Evolutionary conservation across 2,888 invertebrate species (phyloP), one percentile per base, ranked within the genome.

Genomic region (Thymelicus sylvestris): DNA sequence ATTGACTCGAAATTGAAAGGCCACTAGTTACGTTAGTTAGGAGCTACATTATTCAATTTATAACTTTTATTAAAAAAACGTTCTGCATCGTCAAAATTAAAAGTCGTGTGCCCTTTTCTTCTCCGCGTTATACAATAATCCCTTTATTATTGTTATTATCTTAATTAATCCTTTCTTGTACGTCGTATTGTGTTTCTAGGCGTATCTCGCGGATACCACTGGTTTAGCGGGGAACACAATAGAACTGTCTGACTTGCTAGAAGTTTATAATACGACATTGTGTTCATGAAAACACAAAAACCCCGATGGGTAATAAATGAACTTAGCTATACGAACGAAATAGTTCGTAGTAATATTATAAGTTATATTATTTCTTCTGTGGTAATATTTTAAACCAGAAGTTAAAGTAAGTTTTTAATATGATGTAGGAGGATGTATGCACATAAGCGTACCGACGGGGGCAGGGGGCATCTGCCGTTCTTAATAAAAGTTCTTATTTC

Each of bases 111-210:
- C 15, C 50, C 1, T 13, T 47, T 47, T 13, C 50, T 15, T 50
- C 50, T 15, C 7, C 50, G n/a, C 15, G n/a, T 8, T 38, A 57
- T 6, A 19, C 19, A 13, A 31, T 57, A 8, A 31, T 38, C 57
- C 57, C 31, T 57, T 57, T 57, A 57, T 31, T 57, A 24, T 55
- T 55, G 13, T 38, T 57, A 38, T 57, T 38, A 57, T 57, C 57
- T 57, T 57, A 38, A 57, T 57, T 57, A 57, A 57, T 38, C 57
- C 57, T 57, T 57, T 38, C 57, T 57, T 57, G 38, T 38, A 57
- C 38, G 13, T 13, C 13, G 13, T 57, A 57, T 57, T 57, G 57
- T 57, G 31, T 57, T 57, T 57, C 13, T 38, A 57, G 13, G 2
- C 57, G 57, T 57, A 57, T 57, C 57, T 57, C 19, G 31, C 31